phyloP scores from a whole-genome alignment of 2,113 vertebrate species.

The Eulemur rufifrons region DNA sequence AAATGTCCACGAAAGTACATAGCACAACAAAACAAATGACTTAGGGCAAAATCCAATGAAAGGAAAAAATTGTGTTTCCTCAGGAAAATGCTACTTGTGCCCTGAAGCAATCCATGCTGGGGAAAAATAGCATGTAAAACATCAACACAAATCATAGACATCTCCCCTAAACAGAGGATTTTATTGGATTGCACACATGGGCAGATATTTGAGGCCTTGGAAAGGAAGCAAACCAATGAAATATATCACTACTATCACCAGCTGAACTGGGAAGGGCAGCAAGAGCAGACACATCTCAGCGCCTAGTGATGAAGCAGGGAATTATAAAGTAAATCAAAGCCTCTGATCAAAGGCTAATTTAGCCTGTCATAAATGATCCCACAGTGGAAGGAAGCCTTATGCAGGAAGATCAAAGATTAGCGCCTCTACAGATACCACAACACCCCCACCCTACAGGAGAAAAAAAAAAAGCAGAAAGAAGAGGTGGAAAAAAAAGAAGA shows the following conservation, averaged over 20 bases:
- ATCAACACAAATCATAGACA: neutral
- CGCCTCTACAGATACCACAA: neutral
- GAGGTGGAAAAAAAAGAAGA: neutral
- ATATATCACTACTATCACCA: neutral
- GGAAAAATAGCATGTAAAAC: neutral
- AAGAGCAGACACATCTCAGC: neutral
- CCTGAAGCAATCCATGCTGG: neutral
- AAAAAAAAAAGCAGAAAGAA: neutral
- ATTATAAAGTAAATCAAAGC: slow-evolving; percentile 63
- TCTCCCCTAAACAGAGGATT: neutral
- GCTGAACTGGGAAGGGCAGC: neutral
- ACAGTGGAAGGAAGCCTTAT: neutral
- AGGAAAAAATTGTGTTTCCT: slow-evolving; percentile 20
- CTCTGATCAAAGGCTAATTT: slow-evolving; percentile 49
- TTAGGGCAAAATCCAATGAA: slow-evolving; percentile 28
- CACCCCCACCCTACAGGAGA: neutral
- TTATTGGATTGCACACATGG: neutral
- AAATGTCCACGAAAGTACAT: neutral
- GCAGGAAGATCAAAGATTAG: slow-evolving; percentile 41
- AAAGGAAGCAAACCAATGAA: neutral
- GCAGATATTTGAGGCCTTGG: neutral
- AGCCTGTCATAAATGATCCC: neutral
- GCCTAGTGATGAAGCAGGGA: slow-evolving; percentile 37
- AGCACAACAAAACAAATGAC: slow-evolving; percentile 14
- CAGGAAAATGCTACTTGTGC: neutral